Base-by-base conservation (phyloP, 2,888 invertebrate species). In the Mellilla xanthometata region DNA sequence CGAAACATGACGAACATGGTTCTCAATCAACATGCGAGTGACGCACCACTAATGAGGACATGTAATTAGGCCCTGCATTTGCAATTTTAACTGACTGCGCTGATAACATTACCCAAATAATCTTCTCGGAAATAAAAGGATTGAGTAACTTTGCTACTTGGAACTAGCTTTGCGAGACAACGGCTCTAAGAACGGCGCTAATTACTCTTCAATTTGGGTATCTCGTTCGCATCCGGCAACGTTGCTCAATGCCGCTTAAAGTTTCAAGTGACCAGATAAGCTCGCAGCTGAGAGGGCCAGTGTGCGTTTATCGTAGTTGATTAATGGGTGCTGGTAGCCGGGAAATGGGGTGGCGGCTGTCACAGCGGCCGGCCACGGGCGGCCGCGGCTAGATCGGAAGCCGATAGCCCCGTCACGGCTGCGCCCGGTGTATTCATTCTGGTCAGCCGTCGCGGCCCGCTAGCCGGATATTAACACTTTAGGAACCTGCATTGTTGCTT, bases 401-500 rank as follows among this genome's bases (percentile, higher is more conserved):
- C 75, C 64, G 81, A 82, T 82, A 81, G 69, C 66, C 70, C 63
- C 65, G 77, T 75, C 76, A 80, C 72, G 77, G 68, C 68, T 68
- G 62, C 70, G 66, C 66, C 43, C 43, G 41, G 72, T 74, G 68
- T 69, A 71, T 73, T 71, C 72, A 68, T 70, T 68, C 72, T 74
- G 70, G 68, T 65, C 68, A 63, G 60, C 61, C 53, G 51, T 60
- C 56, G 57, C 51, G 63, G 55, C 65, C 81, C 82, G 83, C 76
- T 84, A 81, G 65, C 82, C 84, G 86, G 86, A 85, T 76, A 81
- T 78, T 70, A 72, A 71, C 67, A 70, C 70, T 74, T 76, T 74
- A 68, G 63, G 67, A 70, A 73, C 61, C 63, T 69, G 54, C 49
- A 54, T 49, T 52, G 54, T 48, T 51, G 56, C 51, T 52, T 50